Evolutionary conservation across 2,888 invertebrate species (phyloP).

Genomic region (Escarpia spicata): DNA sequence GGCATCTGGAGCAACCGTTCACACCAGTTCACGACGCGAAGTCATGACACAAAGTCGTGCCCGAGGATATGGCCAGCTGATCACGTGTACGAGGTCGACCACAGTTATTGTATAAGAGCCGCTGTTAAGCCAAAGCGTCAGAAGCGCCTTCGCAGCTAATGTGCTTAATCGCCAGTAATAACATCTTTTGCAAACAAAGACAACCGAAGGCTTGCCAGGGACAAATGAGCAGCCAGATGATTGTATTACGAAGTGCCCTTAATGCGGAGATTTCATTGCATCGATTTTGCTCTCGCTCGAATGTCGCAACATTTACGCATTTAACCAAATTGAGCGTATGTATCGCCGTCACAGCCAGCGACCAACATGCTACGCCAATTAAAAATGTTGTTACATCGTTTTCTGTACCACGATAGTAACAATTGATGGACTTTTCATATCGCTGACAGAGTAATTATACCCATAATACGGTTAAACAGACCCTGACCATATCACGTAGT

Average conservation of each 20-base stretch:
- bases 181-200: conserved; percentile 16
- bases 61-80: neutral
- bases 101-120: neutral
- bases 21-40: neutral
- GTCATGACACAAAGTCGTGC: neutral
- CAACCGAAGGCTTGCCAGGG: neutral
- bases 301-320: neutral
- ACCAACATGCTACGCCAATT: neutral
- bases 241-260: conserved; percentile 3
- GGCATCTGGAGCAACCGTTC: neutral
- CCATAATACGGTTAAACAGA: neutral
- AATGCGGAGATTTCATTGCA: neutral
- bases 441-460: neutral
- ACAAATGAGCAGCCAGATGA: neutral
- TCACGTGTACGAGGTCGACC: neutral
- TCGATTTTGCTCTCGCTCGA: neutral
- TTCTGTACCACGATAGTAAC: neutral
- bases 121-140: neutral
- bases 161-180: neutral
- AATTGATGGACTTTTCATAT: neutral
- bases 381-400: neutral
- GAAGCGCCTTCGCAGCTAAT: neutral
- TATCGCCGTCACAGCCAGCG: neutral
- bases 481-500: neutral
- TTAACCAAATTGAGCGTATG: neutral